phyloP scores from a whole-genome alignment of 2,888 invertebrate species.

The Merodon equestris region DNA sequence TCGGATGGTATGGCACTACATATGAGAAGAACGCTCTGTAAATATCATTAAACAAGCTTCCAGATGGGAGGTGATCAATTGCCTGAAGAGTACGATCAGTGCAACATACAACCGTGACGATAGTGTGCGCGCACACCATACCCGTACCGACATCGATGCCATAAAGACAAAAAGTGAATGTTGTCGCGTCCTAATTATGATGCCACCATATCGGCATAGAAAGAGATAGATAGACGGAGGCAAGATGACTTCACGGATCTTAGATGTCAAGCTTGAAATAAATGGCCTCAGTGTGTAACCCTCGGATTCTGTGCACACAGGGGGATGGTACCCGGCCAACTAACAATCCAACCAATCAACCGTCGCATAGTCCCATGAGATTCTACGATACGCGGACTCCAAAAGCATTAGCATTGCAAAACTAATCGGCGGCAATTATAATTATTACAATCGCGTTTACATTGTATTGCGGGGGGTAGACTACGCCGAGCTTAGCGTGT shows the following conservation, averaged over 20 bases:
- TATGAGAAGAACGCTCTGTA: too few species aligned
- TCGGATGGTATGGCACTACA: not conserved
- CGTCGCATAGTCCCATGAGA: slow-evolving; percentile 28
- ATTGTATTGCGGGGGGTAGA: too few species aligned
- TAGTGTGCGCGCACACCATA: not conserved
- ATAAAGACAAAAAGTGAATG: slow-evolving; percentile 65
- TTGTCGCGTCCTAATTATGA: slow-evolving; percentile 68
- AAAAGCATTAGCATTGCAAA: slow-evolving; percentile 60
- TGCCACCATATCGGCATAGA: slow-evolving; percentile 47
- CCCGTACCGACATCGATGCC: slow-evolving; percentile 26
- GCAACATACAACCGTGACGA: too few species aligned
- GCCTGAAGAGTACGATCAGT: slow-evolving; percentile 2
- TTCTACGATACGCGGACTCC: slow-evolving; percentile 14
- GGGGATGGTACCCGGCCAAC: slow-evolving; percentile 45
- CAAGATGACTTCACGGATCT: slow-evolving; percentile 69
- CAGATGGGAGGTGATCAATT: slow-evolving; percentile 44
- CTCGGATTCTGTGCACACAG: slow-evolving; percentile 31
- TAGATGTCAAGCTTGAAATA: slow-evolving; percentile 70
- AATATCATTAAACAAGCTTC: too few species aligned
- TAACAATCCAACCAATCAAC: slow-evolving; percentile 23
- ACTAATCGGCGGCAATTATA: slow-evolving; percentile 66
- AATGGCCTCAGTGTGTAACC: slow-evolving; percentile 58
- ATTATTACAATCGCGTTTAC: slow-evolving; percentile 65
- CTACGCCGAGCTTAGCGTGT: too few species aligned
- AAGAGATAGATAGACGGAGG: slow-evolving; percentile 15